Conservation (phyloP, 37 sponge, comb jelly and placozoan species). For the Oopsacas minuta region DNA sequence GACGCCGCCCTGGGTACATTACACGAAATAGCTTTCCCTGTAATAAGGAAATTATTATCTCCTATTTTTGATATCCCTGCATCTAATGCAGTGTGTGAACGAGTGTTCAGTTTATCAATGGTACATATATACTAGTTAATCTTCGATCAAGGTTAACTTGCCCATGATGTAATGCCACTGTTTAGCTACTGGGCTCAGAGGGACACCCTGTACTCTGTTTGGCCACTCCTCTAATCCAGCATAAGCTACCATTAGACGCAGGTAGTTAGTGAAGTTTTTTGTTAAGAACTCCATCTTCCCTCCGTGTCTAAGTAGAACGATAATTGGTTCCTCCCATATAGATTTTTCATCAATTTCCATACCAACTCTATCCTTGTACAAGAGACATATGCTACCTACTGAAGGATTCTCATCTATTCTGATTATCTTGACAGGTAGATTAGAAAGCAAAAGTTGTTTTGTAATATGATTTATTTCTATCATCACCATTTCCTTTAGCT, state of each 20-base stretch:
- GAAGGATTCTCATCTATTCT: neutral
- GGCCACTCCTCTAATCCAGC: neutral
- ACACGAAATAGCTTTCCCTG: too few relatives aligned
- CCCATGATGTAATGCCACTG: conserved; percentile 14
- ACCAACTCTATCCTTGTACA: neutral
- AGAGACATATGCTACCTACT: neutral
- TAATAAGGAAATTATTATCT: too few relatives aligned
- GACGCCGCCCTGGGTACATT: too few relatives aligned
- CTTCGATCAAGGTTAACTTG: neutral
- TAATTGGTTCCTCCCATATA: neutral
- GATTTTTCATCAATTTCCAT: neutral
- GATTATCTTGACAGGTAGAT: neutral
- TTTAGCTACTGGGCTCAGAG: conserved; percentile 1
- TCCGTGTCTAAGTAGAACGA: neutral
- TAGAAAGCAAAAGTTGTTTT: neutral
- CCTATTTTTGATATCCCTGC: too few relatives aligned
- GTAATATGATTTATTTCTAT: neutral
- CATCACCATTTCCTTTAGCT: neutral
- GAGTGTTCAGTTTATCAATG: too few relatives aligned
- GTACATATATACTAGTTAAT: neutral
- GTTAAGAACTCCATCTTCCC: neutral
- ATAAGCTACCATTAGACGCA: neutral
- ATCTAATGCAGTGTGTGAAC: too few relatives aligned
- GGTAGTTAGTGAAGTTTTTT: neutral
- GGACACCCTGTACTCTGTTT: neutral